Percentiles rank a stretch among this genome's conserved stretches.
These are phyloP conservation scores for Sus scrofa DNA, from an alignment of 2,113 vertebrate genomes.

Conservation along the genomic window DNA sequence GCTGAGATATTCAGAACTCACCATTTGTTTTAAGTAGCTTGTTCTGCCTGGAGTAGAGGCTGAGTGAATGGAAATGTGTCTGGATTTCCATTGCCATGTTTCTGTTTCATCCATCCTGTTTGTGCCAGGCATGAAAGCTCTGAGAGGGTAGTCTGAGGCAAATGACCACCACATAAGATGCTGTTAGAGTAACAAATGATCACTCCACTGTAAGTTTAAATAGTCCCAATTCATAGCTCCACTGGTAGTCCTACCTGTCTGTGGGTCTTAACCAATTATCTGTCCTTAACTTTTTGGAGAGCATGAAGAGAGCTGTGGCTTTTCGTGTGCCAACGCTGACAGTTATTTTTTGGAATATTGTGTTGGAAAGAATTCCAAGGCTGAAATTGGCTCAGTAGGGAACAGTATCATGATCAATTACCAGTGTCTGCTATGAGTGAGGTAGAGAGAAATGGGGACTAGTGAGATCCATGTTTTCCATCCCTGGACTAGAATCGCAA, in stretches of 20 bases:
- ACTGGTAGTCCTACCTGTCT: background rate
- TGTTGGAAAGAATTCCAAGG: background rate
- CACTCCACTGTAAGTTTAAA: background rate
- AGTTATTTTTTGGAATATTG: background rate
- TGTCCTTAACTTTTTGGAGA: background rate
- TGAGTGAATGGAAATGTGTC: background rate
- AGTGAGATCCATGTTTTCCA: background rate
- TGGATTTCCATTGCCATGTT: background rate
- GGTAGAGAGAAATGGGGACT: background rate
- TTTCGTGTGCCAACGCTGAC: background rate
- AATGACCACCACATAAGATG: background rate
- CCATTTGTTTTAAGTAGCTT: conserved; percentile 15
- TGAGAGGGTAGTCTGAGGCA: background rate
- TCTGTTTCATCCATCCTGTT: background rate
- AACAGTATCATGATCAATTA: conserved; percentile 18
- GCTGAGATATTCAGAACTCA: background rate
- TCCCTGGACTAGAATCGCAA: background rate
- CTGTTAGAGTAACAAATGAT: background rate
- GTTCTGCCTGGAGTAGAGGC: background rate
- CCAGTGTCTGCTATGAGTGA: background rate
- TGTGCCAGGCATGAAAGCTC: background rate
- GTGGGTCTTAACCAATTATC: background rate
- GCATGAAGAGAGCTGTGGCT: background rate
- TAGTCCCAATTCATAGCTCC: background rate
- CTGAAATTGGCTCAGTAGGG: background rate